A percentile compares a stretch with the other conserved stretches of the same genome.
phyloP scores from a whole-genome alignment of 2,888 invertebrate species.

The Oligia latruncula region DNA sequence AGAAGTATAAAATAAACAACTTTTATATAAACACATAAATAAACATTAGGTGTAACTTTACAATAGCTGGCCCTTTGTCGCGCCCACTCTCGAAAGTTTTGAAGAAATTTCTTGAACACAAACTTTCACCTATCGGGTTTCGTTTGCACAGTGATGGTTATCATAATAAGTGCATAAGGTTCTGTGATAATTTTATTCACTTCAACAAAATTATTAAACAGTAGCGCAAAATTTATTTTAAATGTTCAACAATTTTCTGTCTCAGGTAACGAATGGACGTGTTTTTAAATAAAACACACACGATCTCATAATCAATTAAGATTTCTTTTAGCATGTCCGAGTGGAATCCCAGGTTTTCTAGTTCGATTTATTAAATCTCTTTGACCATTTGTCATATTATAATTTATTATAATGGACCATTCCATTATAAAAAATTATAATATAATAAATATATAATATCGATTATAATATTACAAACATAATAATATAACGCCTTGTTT shows the following conservation, averaged over 20 bases:
- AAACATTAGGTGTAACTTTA: conserved; percentile 19
- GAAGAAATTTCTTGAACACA: conserved; percentile 31
- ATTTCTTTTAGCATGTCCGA: neutral
- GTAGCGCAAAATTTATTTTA: neutral
- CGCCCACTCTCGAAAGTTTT: conserved; percentile 53
- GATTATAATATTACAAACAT: neutral
- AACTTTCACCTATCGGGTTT: conserved; percentile 57
- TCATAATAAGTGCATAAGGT: conserved; percentile 8
- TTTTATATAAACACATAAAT: conserved; percentile 23
- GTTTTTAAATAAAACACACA: conserved; percentile 1
- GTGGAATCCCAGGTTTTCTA: neutral
- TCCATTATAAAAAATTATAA: neutral
- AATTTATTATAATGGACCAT: no score
- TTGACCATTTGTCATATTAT: neutral
- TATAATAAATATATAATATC: no score
- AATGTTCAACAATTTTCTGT: neutral
- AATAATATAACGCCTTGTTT: neutral
- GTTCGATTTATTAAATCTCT: neutral
- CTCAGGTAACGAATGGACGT: neutral
- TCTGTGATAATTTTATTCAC: conserved; percentile 10
- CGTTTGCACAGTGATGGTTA: conserved; percentile 18
- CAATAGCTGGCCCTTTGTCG: conserved; percentile 42
- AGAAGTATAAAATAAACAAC: neutral
- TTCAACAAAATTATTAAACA: neutral
- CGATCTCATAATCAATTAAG: neutral